Base-by-base conservation (phyloP, 64 coral and sea anemone species). In the Porites lutea region DNA sequence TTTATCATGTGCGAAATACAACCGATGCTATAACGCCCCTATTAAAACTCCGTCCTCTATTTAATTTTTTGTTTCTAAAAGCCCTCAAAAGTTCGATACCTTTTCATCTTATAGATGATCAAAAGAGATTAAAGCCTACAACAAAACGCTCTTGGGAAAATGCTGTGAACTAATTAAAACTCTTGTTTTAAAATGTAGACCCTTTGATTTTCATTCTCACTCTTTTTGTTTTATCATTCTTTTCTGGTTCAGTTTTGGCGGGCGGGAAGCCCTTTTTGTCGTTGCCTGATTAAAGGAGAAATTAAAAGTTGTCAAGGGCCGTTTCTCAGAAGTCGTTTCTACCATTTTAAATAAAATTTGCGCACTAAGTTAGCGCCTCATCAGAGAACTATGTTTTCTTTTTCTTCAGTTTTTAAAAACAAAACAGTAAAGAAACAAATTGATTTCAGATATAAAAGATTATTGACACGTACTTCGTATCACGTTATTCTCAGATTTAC, bases 101-200 rank as follows among this genome's bases (percentile, higher is more conserved):
- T 67, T 83, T 83, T 51, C 4, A 84, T 84, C 81, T 52, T 84
- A 51, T 76, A 52, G 59, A 21, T 51, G 8, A 44, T 16, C 5
- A 68, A 21, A 84, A 52, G 61, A 68, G 81, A 67, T 47, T 66
- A 83, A 66, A 83, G 18, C 59, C 46, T 1, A 49, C 49, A 83
- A 83, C 13, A 83, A 66, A 83, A 65, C 13, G 18, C 13, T 18
- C 19, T 13, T 52, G 45, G 15, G 62, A 63, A 69, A 67, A 84
- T 51, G 15, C 47, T 13, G 48, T 68, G 62, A 68, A 68, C 63
- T 73, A 46, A 73, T 76, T 15, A 76, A 51, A 49, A 76, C 73
- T 13, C 71, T 73, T 73, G 37, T 23, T 73, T 47, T 47, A 73
- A 73, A 65, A 65, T 65, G 62, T 65, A 65, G 13, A 65, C 13